These are phyloP conservation scores for Burhinus oedicnemus DNA, from an alignment of 2,113 vertebrate genomes.

Conservation along the genomic window DNA sequence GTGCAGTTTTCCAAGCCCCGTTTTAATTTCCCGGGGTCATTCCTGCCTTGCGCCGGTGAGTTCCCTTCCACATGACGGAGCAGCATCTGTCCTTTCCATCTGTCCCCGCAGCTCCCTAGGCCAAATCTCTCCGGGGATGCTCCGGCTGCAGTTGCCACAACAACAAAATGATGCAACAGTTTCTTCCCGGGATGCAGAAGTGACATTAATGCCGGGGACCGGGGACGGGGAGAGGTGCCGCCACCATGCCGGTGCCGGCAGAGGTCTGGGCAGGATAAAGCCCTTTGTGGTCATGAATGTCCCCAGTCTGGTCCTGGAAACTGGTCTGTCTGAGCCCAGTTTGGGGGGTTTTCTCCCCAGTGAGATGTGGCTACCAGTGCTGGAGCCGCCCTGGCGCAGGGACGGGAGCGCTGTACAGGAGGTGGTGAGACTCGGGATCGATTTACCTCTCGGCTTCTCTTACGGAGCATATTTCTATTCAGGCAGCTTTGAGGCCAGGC, in stretches of 20 bases:
- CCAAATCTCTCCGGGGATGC: neutral
- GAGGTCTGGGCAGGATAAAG: neutral
- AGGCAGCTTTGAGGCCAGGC: too few relatives aligned
- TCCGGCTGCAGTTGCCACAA: slow-evolving; percentile 21
- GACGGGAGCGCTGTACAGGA: too few relatives aligned
- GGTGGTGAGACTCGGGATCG: too few relatives aligned
- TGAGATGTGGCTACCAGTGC: too few relatives aligned
- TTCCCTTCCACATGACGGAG: neutral
- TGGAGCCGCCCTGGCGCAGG: too few relatives aligned
- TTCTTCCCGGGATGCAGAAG: neutral
- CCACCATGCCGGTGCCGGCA: accelerated
- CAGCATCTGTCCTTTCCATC: slow-evolving; percentile 33
- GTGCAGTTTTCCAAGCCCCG: neutral
- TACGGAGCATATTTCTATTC: too few relatives aligned
- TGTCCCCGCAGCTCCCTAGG: neutral
- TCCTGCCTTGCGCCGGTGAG: neutral
- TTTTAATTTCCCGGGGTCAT: neutral
- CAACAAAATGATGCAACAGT: slow-evolving; percentile 4
- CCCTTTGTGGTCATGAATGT: too few relatives aligned
- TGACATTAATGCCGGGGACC: accelerated
- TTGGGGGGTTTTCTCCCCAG: too few relatives aligned
- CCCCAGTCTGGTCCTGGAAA: neutral
- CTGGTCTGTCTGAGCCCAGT: too few relatives aligned
- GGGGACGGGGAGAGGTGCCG: accelerated
- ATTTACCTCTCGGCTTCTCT: too few relatives aligned